Conservation (phyloP, 2,113 vertebrate species). For the Eolophus roseicapilla region DNA sequence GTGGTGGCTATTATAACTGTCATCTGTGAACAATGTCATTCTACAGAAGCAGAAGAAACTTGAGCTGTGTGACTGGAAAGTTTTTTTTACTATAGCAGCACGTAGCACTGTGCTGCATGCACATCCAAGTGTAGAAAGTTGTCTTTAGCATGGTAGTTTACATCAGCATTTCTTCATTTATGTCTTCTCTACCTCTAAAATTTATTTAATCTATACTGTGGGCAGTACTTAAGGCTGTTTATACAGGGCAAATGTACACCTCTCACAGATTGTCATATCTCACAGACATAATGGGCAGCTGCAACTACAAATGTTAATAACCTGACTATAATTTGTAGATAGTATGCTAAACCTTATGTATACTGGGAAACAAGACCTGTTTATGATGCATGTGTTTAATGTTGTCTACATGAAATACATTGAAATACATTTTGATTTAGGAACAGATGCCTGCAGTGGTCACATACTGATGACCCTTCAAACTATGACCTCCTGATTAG, state of each 20-base stretch:
- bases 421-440: neutral
- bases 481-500: neutral
- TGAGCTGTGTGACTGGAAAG: neutral
- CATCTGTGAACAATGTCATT: neutral
- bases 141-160: neutral
- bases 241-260: neutral
- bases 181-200: neutral
- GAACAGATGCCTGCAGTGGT: neutral
- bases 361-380: neutral
- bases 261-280: neutral
- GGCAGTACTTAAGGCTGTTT: neutral
- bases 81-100: neutral
- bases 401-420: neutral
- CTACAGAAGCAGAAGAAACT: neutral
- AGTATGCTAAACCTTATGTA: neutral
- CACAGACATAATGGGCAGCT: neutral
- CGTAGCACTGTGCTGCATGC: neutral
- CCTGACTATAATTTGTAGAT: neutral
- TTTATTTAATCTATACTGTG: neutral
- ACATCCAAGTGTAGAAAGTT: neutral
- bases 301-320: neutral
- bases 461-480: neutral
- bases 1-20: neutral
- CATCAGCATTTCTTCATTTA: neutral
- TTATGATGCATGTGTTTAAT: neutral